Evolutionary conservation across 2,888 invertebrate genomes (phyloP).

Genomic region (Agrotis clavis): DNA sequence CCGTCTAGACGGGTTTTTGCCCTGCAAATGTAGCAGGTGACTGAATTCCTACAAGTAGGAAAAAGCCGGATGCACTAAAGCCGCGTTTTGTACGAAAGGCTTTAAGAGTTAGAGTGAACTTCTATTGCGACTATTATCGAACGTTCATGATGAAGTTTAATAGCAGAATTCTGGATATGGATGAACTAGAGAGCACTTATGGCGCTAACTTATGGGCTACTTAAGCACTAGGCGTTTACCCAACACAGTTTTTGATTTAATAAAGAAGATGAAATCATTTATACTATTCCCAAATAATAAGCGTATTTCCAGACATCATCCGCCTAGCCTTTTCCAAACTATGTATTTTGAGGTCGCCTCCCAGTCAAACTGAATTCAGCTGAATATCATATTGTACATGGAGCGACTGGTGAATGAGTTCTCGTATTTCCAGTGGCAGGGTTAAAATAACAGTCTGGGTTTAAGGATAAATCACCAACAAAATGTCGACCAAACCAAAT

Average conservation of each 20-base stretch:
- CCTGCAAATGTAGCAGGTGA: conserved; percentile 77
- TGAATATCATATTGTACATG: too few species aligned
- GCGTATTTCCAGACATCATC: not conserved
- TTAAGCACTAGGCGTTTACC: too few species aligned
- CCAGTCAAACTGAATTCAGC: too few species aligned
- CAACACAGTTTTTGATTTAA: too few species aligned
- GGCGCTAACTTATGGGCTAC: too few species aligned
- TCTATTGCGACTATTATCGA: conserved; percentile 33
- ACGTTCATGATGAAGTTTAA: not conserved
- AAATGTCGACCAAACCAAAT: conserved; percentile 36
- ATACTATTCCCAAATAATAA: not conserved
- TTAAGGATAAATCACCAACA: conserved; percentile 34
- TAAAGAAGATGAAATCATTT: not conserved
- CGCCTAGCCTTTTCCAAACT: too few species aligned
- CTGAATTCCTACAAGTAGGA: conserved; percentile 71
- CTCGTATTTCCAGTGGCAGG: not conserved
- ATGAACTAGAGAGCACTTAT: too few species aligned
- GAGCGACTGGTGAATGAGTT: too few species aligned
- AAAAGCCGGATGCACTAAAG: conserved; percentile 63
- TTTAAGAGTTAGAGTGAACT: conserved; percentile 45
- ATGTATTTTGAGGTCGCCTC: too few species aligned
- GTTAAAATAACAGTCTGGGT: conserved; percentile 9
- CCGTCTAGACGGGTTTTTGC: conserved; percentile 87
- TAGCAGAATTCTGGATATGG: too few species aligned
- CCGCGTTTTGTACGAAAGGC: conserved; percentile 44